Base-by-base conservation (phyloP, 2,888 invertebrate species). In the Cephus pygmeus region DNA sequence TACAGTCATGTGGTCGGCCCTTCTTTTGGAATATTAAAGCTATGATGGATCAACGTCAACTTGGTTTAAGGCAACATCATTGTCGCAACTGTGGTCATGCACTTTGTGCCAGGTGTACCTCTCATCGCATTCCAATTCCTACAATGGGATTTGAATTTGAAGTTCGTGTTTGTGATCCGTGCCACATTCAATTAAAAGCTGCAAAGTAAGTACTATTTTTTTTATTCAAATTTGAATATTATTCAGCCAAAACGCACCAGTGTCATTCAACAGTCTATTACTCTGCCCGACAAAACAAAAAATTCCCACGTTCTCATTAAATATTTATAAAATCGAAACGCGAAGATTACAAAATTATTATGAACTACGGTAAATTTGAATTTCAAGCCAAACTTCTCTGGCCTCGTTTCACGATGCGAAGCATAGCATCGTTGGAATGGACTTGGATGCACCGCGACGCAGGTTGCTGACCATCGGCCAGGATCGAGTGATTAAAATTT, bases 1-100 rank as follows among this genome's bases (percentile, higher is more conserved):
- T 56, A 56, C 96, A 99, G 93, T 93, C 97, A 79, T 99, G 99
- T 91, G 95, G 96, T 76, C 94, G 96, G 80, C 99, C 99, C 34
- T 99, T 99, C 93, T 99, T 99, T 92, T 99, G 99, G 99, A 99
- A 99, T 92, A 94, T 99, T 76, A 95, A 97, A 82, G 98, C 97
- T 15, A 99, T 99, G 99, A 98, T 99, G 97, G 98, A 99, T 92
- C 97, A 97, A 92, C 96, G 97, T 88, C 98, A 97, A 90, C 93
- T 99, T 77, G 98, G 98, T 81, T 94, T 97, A 34, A 95, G 98
- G 77, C 97, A 97, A 90, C 97, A 97, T 92, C 97, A 97, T 92
- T 98, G 97, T 90, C 95, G 97, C 77, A 95, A 96, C 92, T 99
- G 99, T 92, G 99, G 99, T 73, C 96, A 96, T 91, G 99, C 99